Base-by-base conservation (phyloP, 2,113 vertebrate genomes). In the Mormyrus iriodes region DNA sequence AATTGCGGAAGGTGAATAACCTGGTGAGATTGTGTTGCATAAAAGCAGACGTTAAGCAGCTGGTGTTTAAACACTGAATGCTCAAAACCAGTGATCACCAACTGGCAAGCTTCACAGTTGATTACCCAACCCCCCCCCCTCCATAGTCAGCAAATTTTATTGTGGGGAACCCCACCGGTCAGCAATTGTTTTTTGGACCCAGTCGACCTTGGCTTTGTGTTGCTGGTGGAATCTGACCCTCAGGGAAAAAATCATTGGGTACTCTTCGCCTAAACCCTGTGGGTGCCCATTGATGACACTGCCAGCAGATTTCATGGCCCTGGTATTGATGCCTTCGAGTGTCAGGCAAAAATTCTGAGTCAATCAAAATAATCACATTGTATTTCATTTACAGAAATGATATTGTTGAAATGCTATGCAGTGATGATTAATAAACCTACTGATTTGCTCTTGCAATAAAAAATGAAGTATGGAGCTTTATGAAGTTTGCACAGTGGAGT, bases 301-400 rank as follows among this genome's bases (percentile, higher is more conserved):
- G n/a, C n/a, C n/a, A n/a, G n/a, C n/a, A n/a, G n/a, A n/a, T n/a
- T 98, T 97, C 94, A 99, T 99, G 97, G 96, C 97, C 0, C 94
- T 15, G 35, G 91, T 0, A 79, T 3, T 1, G 73, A 44, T 12
- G n/a, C 46, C 1, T 53, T 88, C 88, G 90, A 2, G 91, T n/a
- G 95, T 95, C 42, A 86, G 87, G 39, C 24, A 93, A 69, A 91
- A 92, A 52, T 7, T 89, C 69, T 90, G 87, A 98, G 96, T 97
- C 97, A 44, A 83, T 44, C 44, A 19, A 52, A 44, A 85, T 7
- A 90, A 86, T 10, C 39, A 79, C 15, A 88, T 90, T 88, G 48
- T 58, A 58, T 86, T 82, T 65, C 53, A 46, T 21, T 69, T 13
- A 13, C 83, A 52, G 46, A 49, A 83, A 69, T 58, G 46, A 84